These are phyloP conservation scores for Pyrgilauda ruficollis DNA, from an alignment of 2,113 vertebrate species.

Conservation along the genomic window DNA sequence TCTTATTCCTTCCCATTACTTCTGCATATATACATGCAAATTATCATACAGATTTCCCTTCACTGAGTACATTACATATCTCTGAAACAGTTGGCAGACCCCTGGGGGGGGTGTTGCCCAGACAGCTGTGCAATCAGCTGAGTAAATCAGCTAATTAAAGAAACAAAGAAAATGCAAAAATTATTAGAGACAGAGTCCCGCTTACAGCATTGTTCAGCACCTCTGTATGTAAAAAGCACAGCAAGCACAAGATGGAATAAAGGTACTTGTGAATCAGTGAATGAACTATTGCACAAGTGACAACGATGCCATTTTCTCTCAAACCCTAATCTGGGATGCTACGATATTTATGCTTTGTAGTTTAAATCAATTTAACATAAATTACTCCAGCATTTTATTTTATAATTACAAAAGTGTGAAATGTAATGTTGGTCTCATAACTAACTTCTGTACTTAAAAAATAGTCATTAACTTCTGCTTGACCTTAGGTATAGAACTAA, in stretches of 20 bases:
- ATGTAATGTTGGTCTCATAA: conserved; percentile 39
- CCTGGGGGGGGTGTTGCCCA: conserved; percentile 49
- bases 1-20: background rate
- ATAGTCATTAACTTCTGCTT: conserved; percentile 74
- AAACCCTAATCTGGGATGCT: background rate
- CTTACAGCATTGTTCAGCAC: conserved; percentile 38
- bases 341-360: conserved; percentile 58
- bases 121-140: conserved; percentile 67
- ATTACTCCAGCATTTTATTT: conserved; percentile 48
- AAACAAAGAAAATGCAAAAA: conserved; percentile 71
- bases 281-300: background rate
- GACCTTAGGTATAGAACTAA: conserved; percentile 66
- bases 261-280: background rate
- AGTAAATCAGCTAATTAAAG: conserved; percentile 74
- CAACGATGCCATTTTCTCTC: background rate
- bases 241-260: background rate
- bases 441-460: conserved; percentile 42
- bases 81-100: conserved; percentile 63
- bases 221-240: conserved; percentile 24
- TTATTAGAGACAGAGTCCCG: conserved; percentile 36
- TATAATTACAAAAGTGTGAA: conserved; percentile 48
- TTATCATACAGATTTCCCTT: conserved; percentile 41
- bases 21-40: conserved; percentile 46
- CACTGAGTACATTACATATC: background rate
- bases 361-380: conserved; percentile 70